Conservation (phyloP, 2,888 invertebrate genomes). For the Campaea margaritaria region DNA sequence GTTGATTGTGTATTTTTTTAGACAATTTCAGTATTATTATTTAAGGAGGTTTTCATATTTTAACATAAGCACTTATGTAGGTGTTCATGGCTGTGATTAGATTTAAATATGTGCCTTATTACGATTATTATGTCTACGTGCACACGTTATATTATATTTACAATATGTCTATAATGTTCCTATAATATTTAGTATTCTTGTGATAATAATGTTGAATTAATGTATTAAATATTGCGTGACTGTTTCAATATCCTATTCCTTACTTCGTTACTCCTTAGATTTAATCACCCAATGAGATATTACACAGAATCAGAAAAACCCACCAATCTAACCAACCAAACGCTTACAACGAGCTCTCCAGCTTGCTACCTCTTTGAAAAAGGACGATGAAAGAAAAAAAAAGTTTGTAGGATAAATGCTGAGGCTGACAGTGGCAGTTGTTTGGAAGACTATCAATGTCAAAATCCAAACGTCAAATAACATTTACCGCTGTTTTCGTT, state of each 20-base stretch:
- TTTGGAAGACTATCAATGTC: too few relatives aligned
- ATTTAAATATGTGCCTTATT: constrained; percentile 4
- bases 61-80: constrained; percentile 9
- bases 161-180: constrained; percentile 15
- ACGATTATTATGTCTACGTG: neutral
- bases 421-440: too few relatives aligned
- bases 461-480: too few relatives aligned
- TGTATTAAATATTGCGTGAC: constrained; percentile 1
- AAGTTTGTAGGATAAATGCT: too few relatives aligned
- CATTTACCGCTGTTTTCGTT: too few relatives aligned
- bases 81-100: constrained; percentile 42
- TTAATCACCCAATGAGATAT: too few relatives aligned
- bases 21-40: constrained; percentile 32
- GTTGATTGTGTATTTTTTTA: neutral
- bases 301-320: too few relatives aligned
- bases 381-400: too few relatives aligned
- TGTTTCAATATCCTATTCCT: neutral
- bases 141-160: too few relatives aligned
- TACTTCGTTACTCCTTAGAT: neutral
- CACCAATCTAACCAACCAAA: too few relatives aligned
- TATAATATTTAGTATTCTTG: constrained; percentile 16
- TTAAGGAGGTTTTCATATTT: neutral
- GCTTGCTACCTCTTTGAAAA: too few relatives aligned
- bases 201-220: constrained; percentile 14
- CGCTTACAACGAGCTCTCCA: too few relatives aligned